These are phyloP conservation scores for Artemia sinica DNA, from an alignment of 2,888 invertebrate genomes.

Conservation along the genomic window DNA sequence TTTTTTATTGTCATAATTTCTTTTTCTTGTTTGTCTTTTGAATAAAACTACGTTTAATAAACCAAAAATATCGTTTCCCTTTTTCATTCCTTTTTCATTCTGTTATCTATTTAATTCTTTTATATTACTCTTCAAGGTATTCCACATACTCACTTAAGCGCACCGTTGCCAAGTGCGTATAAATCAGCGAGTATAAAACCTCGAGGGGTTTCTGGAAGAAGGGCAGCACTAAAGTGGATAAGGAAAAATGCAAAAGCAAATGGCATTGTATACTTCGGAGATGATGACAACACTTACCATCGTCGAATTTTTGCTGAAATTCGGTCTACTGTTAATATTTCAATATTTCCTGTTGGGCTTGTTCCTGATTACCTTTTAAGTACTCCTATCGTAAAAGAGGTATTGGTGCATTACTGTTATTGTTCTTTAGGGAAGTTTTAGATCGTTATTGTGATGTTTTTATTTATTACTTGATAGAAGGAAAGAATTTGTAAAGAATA, in stretches of 20 bases:
- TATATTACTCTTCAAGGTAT: conserved; percentile 33
- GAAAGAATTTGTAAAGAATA: too few species aligned
- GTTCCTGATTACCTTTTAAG: conserved; percentile 51
- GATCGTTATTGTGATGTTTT: too few species aligned
- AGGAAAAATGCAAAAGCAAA: conserved; percentile 34
- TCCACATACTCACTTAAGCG: conserved; percentile 44
- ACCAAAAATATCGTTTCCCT: too few species aligned
- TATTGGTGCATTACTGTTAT: neutral
- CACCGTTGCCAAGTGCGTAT: conserved; percentile 46
- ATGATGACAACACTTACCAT: conserved; percentile 57
- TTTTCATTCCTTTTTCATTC: too few species aligned
- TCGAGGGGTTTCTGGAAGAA: conserved; percentile 50
- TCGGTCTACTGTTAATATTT: conserved; percentile 47
- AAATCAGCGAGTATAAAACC: conserved; percentile 34
- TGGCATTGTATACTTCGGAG: conserved; percentile 55
- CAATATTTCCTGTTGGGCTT: conserved; percentile 66
- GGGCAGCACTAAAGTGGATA: conserved; percentile 49
- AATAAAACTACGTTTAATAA: too few species aligned
- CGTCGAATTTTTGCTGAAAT: conserved; percentile 51
- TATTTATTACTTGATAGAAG: too few species aligned
- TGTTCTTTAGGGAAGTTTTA: too few species aligned
- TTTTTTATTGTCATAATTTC: too few species aligned
- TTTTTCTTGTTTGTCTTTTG: too few species aligned
- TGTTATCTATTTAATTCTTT: neutral
- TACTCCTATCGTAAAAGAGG: conserved; percentile 43